Conservation (phyloP, 2,113 vertebrate genomes). For the Cranoglanis bouderius region DNA sequence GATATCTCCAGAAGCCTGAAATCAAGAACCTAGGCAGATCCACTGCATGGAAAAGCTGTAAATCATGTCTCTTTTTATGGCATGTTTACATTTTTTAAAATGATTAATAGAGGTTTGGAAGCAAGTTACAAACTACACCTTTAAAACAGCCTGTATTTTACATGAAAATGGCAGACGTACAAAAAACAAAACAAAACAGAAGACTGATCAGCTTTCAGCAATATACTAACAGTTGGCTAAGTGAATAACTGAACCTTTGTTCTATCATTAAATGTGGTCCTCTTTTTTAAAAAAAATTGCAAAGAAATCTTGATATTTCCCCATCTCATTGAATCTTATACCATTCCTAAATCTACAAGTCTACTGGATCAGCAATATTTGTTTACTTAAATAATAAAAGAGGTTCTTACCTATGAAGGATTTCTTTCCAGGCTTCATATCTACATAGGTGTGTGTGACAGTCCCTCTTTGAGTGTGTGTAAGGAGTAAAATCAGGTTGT, state of each 20-base stretch:
- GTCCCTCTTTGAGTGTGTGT: neutral
- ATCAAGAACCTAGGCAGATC: neutral
- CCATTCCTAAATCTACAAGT: neutral
- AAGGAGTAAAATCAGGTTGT: conserved; percentile 26
- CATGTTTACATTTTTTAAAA: neutral
- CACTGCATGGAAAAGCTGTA: neutral
- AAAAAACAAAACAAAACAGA: too few relatives aligned
- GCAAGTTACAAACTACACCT: neutral
- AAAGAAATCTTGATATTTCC: neutral
- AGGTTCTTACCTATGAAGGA: conserved; percentile 72
- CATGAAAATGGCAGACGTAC: neutral
- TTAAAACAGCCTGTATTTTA: neutral
- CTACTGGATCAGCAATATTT: neutral
- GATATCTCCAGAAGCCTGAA: neutral
- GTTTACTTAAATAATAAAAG: neutral
- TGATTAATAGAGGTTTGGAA: neutral
- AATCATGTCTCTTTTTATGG: neutral
- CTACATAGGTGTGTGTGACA: conserved; percentile 26
- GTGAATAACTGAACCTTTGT: neutral
- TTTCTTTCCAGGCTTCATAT: conserved; percentile 75
- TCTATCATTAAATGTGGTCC: neutral
- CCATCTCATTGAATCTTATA: neutral
- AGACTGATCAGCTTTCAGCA: neutral
- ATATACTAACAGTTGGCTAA: neutral
- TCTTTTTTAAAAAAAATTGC: neutral